Base-by-base conservation (phyloP, 1,140 invertebrate genomes). In the Helicoverpa zea region DNA sequence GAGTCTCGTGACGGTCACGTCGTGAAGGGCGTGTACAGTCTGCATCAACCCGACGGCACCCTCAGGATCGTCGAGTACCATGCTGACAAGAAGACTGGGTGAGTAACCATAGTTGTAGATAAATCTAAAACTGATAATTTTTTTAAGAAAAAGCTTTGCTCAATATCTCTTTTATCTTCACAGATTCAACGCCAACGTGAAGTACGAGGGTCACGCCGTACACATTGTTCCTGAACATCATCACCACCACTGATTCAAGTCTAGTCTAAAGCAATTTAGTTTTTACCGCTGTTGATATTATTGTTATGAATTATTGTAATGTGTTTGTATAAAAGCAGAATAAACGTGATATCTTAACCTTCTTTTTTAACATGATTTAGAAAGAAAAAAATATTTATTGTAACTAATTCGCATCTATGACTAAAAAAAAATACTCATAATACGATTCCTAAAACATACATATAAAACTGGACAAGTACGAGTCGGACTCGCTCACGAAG, bases 31-130 rank as follows among this genome's bases (percentile, higher is more conserved):
- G 23, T 23, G 23, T 23, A 23, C 23, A 23, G 23, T 23, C 23
- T 23, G 23, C 23, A 23, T 23, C 23, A 23, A 23, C 23, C 23
- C 23, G 23, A 23, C 23, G 23, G 23, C 23, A 76, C 92, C 1
- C 83, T 94, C 49, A 93, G 96, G 63, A 94, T 90, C n/a, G 96
- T 96, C 16, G 91, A 84, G 56, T 92, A 94, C 81, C 87, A 86
- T 68, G 88, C 89, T 12, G 86, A 90, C 74, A 88, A 94, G 83
- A 86, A 91, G 79, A 84, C 86, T 68, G 95, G 95, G 85, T 95
- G 83, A 86, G 56, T 52, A 13, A 51, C 10, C 10, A 70, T 58
- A 35, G 3, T 5, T 3, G 3, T 35, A 35, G 35, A 35, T 35
- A 35, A 7, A 35, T 35, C 35, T 7, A 35, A 35, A 35, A 7